Evolutionary conservation across 2,797 vertebrate species (phyloP).

Genomic region (Sebastiscus tertius): DNA sequence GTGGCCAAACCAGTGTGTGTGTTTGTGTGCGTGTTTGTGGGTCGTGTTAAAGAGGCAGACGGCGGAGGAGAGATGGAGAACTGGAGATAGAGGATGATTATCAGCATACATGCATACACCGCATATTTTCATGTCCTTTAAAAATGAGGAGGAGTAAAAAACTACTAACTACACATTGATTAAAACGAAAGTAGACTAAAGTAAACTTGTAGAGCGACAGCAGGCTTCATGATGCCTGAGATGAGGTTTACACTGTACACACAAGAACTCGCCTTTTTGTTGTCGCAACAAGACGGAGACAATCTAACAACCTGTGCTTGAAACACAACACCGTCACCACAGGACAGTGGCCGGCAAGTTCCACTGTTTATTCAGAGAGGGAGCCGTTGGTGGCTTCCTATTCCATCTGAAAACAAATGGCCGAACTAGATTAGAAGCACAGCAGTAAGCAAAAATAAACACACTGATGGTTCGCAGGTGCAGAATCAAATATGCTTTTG

Average conservation of each 20-base stretch:
- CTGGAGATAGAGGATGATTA: constrained; percentile 41
- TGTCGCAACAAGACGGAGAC: constrained; percentile 72
- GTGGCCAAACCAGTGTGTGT: constrained; percentile 67
- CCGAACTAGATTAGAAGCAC: constrained; percentile 29
- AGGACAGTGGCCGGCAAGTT: constrained; percentile 50
- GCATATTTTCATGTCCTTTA: constrained; percentile 34
- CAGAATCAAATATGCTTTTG: constrained; percentile 27
- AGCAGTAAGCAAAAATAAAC: constrained; percentile 47
- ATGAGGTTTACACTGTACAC: constrained; percentile 73
- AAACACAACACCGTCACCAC: constrained; percentile 53
- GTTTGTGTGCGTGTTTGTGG: constrained; percentile 45
- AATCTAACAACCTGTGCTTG: constrained; percentile 54
- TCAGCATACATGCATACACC: constrained; percentile 4
- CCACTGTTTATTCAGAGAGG: constrained; percentile 23
- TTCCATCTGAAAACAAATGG: constrained; percentile 47
- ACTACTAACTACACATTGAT: neutral
- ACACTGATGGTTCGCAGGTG: constrained; percentile 38
- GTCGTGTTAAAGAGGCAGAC: constrained; percentile 29
- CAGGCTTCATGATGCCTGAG: neutral
- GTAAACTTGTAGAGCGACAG: neutral
- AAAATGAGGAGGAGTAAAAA: neutral
- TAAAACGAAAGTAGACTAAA: neutral
- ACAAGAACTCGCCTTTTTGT: constrained; percentile 57
- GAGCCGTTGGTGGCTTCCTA: constrained; percentile 10
- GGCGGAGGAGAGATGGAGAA: constrained; percentile 4